Evolutionary conservation across 1,140 invertebrate genomes (phyloP).

Genomic region (Drosophila grimshawi): DNA sequence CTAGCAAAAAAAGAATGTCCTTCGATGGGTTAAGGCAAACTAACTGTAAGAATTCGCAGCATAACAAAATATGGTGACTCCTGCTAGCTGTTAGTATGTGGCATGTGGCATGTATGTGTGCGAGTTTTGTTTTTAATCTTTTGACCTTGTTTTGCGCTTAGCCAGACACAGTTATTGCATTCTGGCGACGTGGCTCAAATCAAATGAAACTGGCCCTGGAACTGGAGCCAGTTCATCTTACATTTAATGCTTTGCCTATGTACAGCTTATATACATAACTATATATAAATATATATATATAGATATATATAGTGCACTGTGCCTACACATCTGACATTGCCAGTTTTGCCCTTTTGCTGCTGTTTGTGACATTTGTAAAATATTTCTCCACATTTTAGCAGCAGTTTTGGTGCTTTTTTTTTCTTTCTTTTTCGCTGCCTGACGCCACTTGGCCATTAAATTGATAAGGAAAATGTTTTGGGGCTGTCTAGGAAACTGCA

Average conservation of each 20-base stretch:
- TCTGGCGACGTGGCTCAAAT: constrained; percentile 58
- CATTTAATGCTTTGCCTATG: constrained; percentile 68
- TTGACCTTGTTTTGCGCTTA: constrained; percentile 69
- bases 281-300: constrained; percentile 38
- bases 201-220: constrained; percentile 11
- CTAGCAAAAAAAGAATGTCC: not conserved
- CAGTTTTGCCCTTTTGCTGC: constrained; percentile 41
- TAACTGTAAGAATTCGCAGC: not conserved
- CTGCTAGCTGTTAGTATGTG: not conserved
- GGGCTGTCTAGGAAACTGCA: constrained; percentile 56
- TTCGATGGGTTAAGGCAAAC: not conserved
- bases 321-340: constrained; percentile 37
- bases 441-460: constrained; percentile 81
- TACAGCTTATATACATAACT: constrained; percentile 6
- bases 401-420: not conserved
- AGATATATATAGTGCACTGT: constrained; percentile 58
- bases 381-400: constrained; percentile 25
- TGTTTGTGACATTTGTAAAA: constrained; percentile 75
- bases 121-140: constrained; percentile 78
- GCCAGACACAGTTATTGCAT: constrained; percentile 80
- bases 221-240: constrained; percentile 25
- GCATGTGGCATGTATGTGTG: constrained; percentile 3
- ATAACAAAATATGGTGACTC: constrained; percentile 1
- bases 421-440: constrained; percentile 28
- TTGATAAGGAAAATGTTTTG: constrained; percentile 70